These are phyloP conservation scores for Indicator maculatus DNA, from an alignment of 2,113 vertebrate genomes.

Conservation along the genomic window DNA sequence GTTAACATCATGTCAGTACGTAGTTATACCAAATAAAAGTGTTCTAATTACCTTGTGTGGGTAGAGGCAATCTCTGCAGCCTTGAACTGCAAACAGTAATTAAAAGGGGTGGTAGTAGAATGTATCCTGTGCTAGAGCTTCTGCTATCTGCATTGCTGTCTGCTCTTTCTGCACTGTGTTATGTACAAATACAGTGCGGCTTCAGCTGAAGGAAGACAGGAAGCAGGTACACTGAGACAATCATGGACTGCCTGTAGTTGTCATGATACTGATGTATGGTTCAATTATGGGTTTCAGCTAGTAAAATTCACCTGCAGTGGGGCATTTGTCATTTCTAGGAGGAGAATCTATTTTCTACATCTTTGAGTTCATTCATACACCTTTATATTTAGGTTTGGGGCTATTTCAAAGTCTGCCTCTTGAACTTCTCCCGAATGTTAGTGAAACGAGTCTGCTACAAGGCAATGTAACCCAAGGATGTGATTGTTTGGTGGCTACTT, in stretches of 20 bases:
- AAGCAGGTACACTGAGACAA: background rate
- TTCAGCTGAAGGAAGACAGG: background rate
- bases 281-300: background rate
- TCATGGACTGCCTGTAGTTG: background rate
- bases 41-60: conserved; percentile 64
- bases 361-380: background rate
- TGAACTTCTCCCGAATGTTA: background rate
- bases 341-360: background rate
- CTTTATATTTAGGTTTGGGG: background rate
- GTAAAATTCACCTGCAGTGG: background rate
- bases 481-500: background rate
- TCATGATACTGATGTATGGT: background rate
- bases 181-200: background rate
- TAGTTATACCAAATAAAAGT: conserved; percentile 47
- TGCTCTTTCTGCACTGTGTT: background rate
- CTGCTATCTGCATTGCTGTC: background rate
- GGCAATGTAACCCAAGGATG: background rate
- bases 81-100: conserved; percentile 68
- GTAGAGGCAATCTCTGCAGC: conserved; percentile 61
- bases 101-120: conserved; percentile 65
- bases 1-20: conserved; percentile 62
- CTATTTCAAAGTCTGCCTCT: background rate
- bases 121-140: conserved; percentile 16
- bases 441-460: background rate
- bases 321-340: background rate